Evolutionary conservation across 2,888 invertebrate genomes (phyloP), one percentile per base, ranked within the genome.

Genomic region (Pseudococcus longispinus): DNA sequence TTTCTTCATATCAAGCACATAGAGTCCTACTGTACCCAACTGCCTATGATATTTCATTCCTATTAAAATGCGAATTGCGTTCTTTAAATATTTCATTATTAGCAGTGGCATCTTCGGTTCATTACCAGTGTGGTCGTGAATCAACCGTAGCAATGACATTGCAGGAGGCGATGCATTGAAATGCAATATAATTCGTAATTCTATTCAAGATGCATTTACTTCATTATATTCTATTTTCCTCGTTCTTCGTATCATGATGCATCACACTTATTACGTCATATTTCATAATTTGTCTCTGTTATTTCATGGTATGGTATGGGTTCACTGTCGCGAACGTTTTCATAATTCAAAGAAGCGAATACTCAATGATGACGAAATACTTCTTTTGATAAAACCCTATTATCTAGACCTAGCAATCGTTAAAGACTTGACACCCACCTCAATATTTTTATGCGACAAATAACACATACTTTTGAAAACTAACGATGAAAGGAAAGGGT

Each of bases 311-410:
- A 8, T 8, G 4, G 4, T 15, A n/a, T 51, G 42, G 37, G 77
- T 80, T 80, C 29, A 80, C 13, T 80, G 77, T 13, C 77, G 77
- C 77, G 18, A 26, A 32, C 20, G 77, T 80, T 80, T 80, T 80
- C 42, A 9, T 42, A 42, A 15, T 20, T 80, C 20, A n/a, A 80
- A 80, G 20, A 80, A 6, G 9, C 9, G 77, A 80, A 80, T 77
- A 2, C n/a, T 3, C 26, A 80, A 42, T 11, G 15, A 80, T 15
- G 20, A 42, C 8, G 42, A 80, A 60, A 60, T 23, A 23, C 23
- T 60, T 60, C 23, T 23, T 60, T 8, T 46, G 15, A 46, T 46
- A 46, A 46, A 46, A 11, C 44, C 15, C 13, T 13, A 46, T 46
- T 13, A 46, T 11, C 44, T 11, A 46, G 44, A 46, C 15, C 44